phyloP scores from a whole-genome alignment of 2,797 vertebrate genomes.

The Parambassis ranga region DNA sequence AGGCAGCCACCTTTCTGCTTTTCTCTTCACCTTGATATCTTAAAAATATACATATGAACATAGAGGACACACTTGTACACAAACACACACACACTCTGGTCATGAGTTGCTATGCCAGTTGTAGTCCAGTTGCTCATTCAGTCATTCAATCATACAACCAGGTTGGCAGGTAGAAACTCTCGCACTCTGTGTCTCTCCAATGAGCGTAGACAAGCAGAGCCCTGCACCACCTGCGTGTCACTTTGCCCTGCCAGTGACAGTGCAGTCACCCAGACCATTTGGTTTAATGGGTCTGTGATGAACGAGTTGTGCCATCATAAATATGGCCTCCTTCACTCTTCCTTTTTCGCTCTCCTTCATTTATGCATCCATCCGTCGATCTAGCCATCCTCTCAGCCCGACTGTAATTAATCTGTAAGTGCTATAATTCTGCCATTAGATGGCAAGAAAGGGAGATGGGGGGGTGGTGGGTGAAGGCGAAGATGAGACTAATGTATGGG shows the following conservation, averaged over 20 bases:
- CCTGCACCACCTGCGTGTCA: conserved; percentile 32
- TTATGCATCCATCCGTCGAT: conserved; percentile 43
- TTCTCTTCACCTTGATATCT: conserved; percentile 12
- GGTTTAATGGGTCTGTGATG: conserved; percentile 66
- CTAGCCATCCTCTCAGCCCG: conserved; percentile 27
- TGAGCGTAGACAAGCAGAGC: neutral
- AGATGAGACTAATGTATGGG: conserved; percentile 23
- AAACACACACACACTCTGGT: neutral
- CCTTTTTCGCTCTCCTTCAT: conserved; percentile 51
- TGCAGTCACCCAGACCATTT: conserved; percentile 59
- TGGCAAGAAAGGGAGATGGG: conserved; percentile 8
- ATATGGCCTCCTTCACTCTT: conserved; percentile 47
- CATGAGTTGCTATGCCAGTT: conserved; percentile 40
- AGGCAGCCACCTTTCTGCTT: neutral
- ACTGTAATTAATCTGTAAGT: conserved; percentile 65
- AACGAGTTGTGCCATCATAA: conserved; percentile 53
- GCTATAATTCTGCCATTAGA: conserved; percentile 58
- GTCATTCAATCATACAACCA: conserved; percentile 49
- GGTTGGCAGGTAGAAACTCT: conserved; percentile 25
- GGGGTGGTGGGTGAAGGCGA: conserved; percentile 1
- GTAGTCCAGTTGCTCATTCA: conserved; percentile 47
- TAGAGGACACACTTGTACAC: neutral
- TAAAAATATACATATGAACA: conserved; percentile 8
- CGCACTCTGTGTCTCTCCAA: neutral
- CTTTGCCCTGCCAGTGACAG: conserved; percentile 43